These are phyloP conservation scores for Globodera ellingtonae DNA, from an alignment of 1,140 invertebrate species.

Conservation along the genomic window DNA sequence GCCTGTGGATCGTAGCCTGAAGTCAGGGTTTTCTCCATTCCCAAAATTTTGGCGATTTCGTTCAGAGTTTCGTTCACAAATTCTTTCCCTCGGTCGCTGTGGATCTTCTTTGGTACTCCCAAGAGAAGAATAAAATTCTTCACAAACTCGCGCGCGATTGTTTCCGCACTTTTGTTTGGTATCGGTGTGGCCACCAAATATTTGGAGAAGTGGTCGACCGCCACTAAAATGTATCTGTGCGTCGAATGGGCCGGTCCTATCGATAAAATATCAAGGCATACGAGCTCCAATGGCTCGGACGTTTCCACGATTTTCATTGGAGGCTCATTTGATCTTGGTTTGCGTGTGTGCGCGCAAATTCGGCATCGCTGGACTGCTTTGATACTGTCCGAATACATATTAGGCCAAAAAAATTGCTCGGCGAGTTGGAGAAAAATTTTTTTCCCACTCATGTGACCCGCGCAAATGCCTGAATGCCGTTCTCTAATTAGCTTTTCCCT, in stretches of 20 bases:
- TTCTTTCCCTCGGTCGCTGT: not conserved
- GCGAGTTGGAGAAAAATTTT: constrained; percentile 1
- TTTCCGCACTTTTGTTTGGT: not conserved
- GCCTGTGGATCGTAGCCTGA: constrained; percentile 1
- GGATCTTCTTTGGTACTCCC: not conserved
- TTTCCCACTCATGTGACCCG: constrained; percentile 9
- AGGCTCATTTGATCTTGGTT: constrained; percentile 17
- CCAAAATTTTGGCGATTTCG: not conserved
- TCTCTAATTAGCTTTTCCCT: constrained; percentile 12
- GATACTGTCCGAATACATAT: not conserved
- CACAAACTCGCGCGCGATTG: not conserved
- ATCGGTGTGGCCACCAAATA: not conserved
- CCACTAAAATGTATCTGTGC: not conserved
- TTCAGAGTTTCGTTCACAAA: not conserved
- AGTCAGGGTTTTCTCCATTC: not conserved
- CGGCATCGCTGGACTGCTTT: not conserved
- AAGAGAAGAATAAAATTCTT: not conserved
- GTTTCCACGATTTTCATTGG: constrained; percentile 5
- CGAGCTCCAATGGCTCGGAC: constrained; percentile 1
- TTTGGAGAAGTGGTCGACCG: constrained; percentile 6
- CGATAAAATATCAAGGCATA: not conserved
- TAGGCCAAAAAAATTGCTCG: constrained; percentile 11
- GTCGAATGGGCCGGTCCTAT: not conserved
- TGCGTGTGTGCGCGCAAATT: constrained; percentile 10
- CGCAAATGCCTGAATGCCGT: constrained; percentile 11